Evolutionary conservation across 2,113 vertebrate species (phyloP).

Genomic region (Amphiprion ocellaris): DNA sequence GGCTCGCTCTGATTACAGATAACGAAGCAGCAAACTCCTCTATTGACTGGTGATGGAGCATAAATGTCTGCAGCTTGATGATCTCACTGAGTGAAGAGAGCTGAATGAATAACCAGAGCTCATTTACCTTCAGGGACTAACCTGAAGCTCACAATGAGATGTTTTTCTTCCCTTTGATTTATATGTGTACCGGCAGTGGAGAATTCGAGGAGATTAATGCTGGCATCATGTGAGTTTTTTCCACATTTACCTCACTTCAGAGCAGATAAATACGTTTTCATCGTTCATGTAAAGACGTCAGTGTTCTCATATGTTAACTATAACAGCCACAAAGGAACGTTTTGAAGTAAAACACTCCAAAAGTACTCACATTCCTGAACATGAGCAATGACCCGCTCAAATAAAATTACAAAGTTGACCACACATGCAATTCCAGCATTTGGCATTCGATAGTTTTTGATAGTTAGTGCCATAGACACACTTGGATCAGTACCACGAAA

Average conservation of each 20-base stretch:
- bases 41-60: neutral
- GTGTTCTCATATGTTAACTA: too few relatives aligned
- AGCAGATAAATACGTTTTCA: too few relatives aligned
- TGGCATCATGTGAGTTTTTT: too few relatives aligned
- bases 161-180: neutral
- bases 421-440: too few relatives aligned
- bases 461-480: neutral
- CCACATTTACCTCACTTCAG: too few relatives aligned
- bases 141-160: neutral
- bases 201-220: neutral
- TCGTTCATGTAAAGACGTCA: too few relatives aligned
- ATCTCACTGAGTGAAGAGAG: slow-evolving; percentile 3
- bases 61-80: slow-evolving; percentile 4
- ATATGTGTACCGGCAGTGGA: neutral
- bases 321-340: too few relatives aligned
- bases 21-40: slow-evolving; percentile 1
- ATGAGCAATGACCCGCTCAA: too few relatives aligned
- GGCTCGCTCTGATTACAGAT: slow-evolving; percentile 20
- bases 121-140: neutral
- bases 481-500: neutral
- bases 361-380: too few relatives aligned
- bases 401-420: too few relatives aligned
- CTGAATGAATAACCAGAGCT: slow-evolving; percentile 10
- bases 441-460: too few relatives aligned
- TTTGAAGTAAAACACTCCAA: too few relatives aligned